Percentiles rank a stretch among this genome's conserved stretches.
These are phyloP conservation scores for Zootoca vivipara DNA, from an alignment of 2,113 vertebrate species.

Conservation along the genomic window DNA sequence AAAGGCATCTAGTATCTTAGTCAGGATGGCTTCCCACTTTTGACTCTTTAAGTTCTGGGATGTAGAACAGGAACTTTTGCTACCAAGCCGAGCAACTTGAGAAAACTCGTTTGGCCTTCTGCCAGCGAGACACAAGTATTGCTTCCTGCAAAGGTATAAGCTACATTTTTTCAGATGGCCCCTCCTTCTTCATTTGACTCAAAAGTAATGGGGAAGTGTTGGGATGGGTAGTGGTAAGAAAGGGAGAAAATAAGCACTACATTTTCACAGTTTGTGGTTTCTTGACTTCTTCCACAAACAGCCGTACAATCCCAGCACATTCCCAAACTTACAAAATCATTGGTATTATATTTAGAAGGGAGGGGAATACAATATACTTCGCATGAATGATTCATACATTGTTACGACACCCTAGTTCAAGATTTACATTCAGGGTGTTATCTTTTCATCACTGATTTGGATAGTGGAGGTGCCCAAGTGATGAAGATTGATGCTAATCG, in stretches of 20 bases:
- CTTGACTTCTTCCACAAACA: conserved; percentile 7
- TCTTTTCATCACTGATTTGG: conserved; percentile 32
- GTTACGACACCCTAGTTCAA: conserved; percentile 23
- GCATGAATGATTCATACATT: conserved; percentile 16
- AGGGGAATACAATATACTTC: conserved; percentile 6
- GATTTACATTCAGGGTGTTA: neutral
- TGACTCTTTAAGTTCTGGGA: conserved; percentile 41
- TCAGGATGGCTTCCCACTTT: conserved; percentile 34
- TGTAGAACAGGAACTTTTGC: conserved; percentile 21
- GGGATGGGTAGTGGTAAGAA: too few species aligned
- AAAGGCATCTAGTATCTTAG: conserved; percentile 21
- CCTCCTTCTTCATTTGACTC: neutral
- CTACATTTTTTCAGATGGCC: neutral
- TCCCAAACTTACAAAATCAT: conserved; percentile 11
- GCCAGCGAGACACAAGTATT: neutral
- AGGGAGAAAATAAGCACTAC: neutral
- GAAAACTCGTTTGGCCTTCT: conserved; percentile 38
- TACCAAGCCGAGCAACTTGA: conserved; percentile 7
- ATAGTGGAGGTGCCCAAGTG: conserved; percentile 23
- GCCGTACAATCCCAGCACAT: neutral
- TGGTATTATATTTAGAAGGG: conserved; percentile 26
- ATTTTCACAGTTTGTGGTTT: neutral
- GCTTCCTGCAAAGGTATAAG: neutral
- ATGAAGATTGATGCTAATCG: conserved; percentile 24
- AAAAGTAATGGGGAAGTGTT: neutral